Conservation (phyloP, 2,113 vertebrate genomes). For the Eptesicus fuscus region DNA sequence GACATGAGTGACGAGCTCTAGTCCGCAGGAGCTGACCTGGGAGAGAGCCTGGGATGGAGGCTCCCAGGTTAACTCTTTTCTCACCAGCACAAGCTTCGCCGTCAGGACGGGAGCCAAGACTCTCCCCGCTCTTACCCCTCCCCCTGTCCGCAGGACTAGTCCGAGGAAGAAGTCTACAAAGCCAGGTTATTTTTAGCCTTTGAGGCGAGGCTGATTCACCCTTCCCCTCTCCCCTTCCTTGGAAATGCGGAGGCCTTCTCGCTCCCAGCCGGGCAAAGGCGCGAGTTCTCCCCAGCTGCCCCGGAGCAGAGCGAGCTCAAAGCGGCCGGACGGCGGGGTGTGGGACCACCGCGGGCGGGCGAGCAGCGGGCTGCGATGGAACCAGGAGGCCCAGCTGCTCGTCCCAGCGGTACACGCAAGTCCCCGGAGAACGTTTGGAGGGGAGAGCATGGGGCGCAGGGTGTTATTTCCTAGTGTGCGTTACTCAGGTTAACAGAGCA, state of each 20-base stretch:
- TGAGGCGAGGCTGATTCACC: not conserved
- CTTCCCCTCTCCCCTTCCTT: not conserved
- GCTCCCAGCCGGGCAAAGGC: not conserved
- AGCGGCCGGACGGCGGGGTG: not conserved
- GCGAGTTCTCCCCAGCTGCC: not conserved
- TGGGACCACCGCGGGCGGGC: not conserved
- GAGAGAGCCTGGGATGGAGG: not conserved
- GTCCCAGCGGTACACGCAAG: not conserved
- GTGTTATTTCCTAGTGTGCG: not conserved
- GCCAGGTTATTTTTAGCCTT: constrained; percentile 55
- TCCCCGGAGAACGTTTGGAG: not conserved
- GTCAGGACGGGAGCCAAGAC: not conserved
- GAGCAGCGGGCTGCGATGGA: not conserved
- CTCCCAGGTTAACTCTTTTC: not conserved
- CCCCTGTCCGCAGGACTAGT: not conserved
- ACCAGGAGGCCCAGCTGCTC: not conserved
- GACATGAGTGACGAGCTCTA: not conserved
- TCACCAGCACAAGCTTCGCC: not conserved
- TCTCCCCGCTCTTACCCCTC: not conserved
- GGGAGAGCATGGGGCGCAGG: not conserved
- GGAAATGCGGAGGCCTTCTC: constrained; percentile 17
- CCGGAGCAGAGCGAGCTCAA: not conserved
- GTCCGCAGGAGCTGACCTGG: not conserved
- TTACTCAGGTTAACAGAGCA: not conserved
- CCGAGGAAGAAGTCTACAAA: constrained; percentile 48